Base-by-base conservation (phyloP, 2,113 vertebrate species). In the Australoheros scitulus region DNA sequence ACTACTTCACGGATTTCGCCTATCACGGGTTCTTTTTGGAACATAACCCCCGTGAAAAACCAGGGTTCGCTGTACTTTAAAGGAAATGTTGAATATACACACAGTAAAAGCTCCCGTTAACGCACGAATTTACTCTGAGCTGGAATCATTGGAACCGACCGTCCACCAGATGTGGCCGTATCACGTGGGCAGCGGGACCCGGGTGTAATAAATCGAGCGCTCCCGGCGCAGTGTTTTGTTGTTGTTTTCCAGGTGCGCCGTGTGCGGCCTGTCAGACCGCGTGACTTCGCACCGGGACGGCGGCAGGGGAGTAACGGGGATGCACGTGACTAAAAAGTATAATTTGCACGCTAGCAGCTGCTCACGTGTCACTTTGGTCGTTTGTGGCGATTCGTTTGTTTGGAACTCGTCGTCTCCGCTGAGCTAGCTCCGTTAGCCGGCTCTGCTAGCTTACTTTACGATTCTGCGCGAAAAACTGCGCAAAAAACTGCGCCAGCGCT, bases 271-370 rank as follows among this genome's bases (percentile, higher is more conserved):
- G 89, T 93, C 79, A 88, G 61, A 82, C 81, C 87, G 81, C 81
- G 81, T n/a, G 80, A 83, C 89, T 86, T 89, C 58, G 56, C 70
- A 41, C 76, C 14, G 79, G 57, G 32, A 50, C 78, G 55, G 78
- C 85, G 70, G 20, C 52, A 80, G 57, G 7, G 85, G 77, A 85
- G 20, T 20, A 80, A 63, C 86, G 81, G 92, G 90, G 88, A 95
- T 95, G 94, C 91, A 89, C 83, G 88, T 93, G 90, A 91, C 89
- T 81, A 91, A 93, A 91, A 94, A 92, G 92, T 95, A 94, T 11
- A 26, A 60, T 1, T 43, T 38, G 18, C 38, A 52, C 26, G 29
- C 63, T 38, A 1, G 6, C 10, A 11, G 26, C 29, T 24, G 3
- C 10, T 13, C n/a, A 11, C 4, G 68, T 72, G 55, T 83, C 61